Evolutionary conservation across 2,888 invertebrate species (phyloP).

Genomic region (Rugalucina vietnamica): DNA sequence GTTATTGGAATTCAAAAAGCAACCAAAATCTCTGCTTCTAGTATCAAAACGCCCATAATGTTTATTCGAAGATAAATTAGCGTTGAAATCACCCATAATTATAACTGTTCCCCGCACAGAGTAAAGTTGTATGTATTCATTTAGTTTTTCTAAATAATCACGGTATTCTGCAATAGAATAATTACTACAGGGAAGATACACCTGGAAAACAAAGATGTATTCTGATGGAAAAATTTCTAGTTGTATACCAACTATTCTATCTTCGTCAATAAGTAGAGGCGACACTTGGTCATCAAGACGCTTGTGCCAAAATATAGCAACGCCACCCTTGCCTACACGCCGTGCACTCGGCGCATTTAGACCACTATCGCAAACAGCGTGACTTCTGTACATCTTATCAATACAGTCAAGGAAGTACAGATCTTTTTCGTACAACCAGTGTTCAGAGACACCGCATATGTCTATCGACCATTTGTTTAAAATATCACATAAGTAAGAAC

Average conservation of each 20-base stretch:
- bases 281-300: not conserved
- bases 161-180: conserved; percentile 4
- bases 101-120: not conserved
- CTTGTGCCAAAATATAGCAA: conserved; percentile 26
- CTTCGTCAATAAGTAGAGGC: not conserved
- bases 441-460: conserved; percentile 7
- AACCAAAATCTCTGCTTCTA: not conserved
- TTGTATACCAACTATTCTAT: not conserved
- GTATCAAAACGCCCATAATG: not conserved
- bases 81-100: conserved; percentile 1
- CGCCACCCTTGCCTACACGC: conserved; percentile 14
- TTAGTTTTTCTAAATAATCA: not conserved
- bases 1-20: not conserved
- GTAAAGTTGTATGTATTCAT: not conserved
- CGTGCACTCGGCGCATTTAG: not conserved
- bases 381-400: not conserved
- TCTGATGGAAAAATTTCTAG: not conserved
- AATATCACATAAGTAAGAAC: conserved; percentile 1
- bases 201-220: not conserved
- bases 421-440: conserved; percentile 18
- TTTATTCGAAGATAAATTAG: not conserved
- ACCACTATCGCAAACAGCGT: not conserved
- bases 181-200: not conserved
- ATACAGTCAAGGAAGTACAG: not conserved
- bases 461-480: not conserved